These are phyloP conservation scores for Drosophila barbarae DNA, from an alignment of 2,888 invertebrate species.

Conservation along the genomic window DNA sequence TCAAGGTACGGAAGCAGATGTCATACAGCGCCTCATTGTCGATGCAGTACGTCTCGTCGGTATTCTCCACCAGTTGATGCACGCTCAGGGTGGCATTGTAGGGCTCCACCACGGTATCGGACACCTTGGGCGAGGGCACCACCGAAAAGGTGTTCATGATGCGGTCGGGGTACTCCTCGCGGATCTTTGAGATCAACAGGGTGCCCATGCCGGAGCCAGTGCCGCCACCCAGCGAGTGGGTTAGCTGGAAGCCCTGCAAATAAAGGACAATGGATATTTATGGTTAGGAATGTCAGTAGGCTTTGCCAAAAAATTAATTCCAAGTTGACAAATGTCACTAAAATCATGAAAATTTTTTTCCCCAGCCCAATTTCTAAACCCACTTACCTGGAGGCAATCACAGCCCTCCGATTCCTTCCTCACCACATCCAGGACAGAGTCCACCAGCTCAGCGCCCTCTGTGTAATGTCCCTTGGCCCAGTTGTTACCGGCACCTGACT, in stretches of 20 bases:
- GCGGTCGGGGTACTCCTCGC: slow-evolving; percentile 92
- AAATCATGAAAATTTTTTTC: not conserved
- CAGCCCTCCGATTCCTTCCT: slow-evolving; percentile 93
- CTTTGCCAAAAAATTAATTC: not conserved
- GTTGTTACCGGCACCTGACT: slow-evolving; percentile 91
- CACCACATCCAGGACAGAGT: slow-evolving; percentile 91
- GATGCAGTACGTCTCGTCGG: slow-evolving; percentile 94
- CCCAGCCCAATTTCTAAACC: rapidly evolving
- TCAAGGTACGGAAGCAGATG: slow-evolving; percentile 94
- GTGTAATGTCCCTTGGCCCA: slow-evolving; percentile 97
- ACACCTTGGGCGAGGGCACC: slow-evolving; percentile 90
- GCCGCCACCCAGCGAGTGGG: slow-evolving; percentile 92
- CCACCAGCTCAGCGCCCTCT: slow-evolving; percentile 93
- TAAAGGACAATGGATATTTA: too few relatives aligned
- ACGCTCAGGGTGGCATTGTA: slow-evolving; percentile 94
- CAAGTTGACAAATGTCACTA: not conserved
- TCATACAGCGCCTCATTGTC: slow-evolving; percentile 96
- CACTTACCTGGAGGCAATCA: slow-evolving; percentile 87
- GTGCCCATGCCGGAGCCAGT: slow-evolving; percentile 95
- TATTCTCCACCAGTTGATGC: slow-evolving; percentile 93
- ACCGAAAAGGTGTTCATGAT: slow-evolving; percentile 93
- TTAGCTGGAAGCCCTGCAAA: slow-evolving; percentile 86
- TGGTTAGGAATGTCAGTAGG: not conserved
- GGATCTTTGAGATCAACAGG: slow-evolving; percentile 90
- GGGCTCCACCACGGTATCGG: slow-evolving; percentile 85